These are phyloP conservation scores for Xestia sexstrigata DNA, from an alignment of 2,888 invertebrate species.

Conservation along the genomic window DNA sequence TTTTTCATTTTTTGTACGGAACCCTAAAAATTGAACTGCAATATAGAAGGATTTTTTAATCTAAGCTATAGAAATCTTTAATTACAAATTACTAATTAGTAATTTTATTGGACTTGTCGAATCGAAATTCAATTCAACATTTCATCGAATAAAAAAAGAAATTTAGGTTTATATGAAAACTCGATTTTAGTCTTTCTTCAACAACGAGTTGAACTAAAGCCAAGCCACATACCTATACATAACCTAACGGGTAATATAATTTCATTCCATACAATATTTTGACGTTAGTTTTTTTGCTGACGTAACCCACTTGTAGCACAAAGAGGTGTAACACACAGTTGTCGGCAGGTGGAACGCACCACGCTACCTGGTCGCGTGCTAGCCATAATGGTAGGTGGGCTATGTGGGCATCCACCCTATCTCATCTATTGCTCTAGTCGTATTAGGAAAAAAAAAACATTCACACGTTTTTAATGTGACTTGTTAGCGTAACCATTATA, in stretches of 20 bases:
- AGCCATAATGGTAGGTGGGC: slow-evolving; percentile 63
- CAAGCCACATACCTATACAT: neutral
- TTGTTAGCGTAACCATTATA: neutral
- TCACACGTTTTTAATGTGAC: slow-evolving; percentile 60
- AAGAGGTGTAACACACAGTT: slow-evolving; percentile 53
- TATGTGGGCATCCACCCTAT: slow-evolving; percentile 58
- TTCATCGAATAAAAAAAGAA: neutral
- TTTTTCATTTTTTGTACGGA: too few relatives aligned
- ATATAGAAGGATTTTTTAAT: neutral
- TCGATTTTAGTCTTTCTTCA: neutral
- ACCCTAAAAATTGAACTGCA: neutral
- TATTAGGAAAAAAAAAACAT: slow-evolving; percentile 47
- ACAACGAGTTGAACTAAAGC: neutral
- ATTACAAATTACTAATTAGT: neutral
- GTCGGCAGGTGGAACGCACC: slow-evolving; percentile 61
- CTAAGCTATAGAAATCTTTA: neutral
- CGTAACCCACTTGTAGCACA: slow-evolving; percentile 61
- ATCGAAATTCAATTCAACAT: too few relatives aligned
- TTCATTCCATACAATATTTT: slow-evolving; percentile 32
- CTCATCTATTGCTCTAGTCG: slow-evolving; percentile 51
- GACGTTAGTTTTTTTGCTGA: slow-evolving; percentile 62
- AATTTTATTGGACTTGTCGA: neutral
- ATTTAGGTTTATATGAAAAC: neutral
- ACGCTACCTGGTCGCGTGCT: slow-evolving; percentile 78
- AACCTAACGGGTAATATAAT: slow-evolving; percentile 9